Base-by-base conservation (phyloP, 2,888 invertebrate species). In the Rosalia funebris region DNA sequence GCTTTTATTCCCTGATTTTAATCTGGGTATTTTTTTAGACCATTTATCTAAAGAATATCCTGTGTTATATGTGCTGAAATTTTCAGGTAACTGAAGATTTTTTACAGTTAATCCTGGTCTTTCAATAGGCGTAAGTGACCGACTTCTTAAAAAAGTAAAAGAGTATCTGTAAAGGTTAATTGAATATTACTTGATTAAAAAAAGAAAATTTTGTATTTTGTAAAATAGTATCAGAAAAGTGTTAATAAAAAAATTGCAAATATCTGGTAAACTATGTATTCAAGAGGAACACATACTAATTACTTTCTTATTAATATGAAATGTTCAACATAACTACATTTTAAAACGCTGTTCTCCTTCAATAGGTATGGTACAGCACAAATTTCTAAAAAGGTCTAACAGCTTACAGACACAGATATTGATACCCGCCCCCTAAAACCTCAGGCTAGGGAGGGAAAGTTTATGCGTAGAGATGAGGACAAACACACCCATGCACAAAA, bases 1-100 rank as follows among this genome's bases (percentile, higher is more conserved):
- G 37, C 65, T 62, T 20, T 50, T 61, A 44, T 66, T 69, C 15
- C 66, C 70, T 0, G 79, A 77, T 67, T 71, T 75, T 31, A 79
- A 65, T 25, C 77, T 72, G 1, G 79, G 75, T 2, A 72, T 69
- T 60, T 80, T 81, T 25, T 75, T 73, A 2, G 75, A 70, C 81
- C 81, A 81, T 61, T 71, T 72, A n/a, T 76, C 72, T 34, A 76
- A 57, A 0, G 79, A 79, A 10, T 74, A 64, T 1, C 79, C 80
- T 1, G 77, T 75, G 57, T 79, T 79, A 47, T 76, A 77, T 12
- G 69, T 60, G 16, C 62, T 52, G 5, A 71, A 34, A 50, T 75
- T 57, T 32, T 74, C 73, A 0, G 80, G 79, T 20, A 78, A 66
- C 10, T 68, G 63, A 37, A 80, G 60, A 42, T 73, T 78, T 14